These are phyloP conservation scores for Philopedon plagiatum DNA, from an alignment of 2,888 invertebrate species.

Conservation along the genomic window DNA sequence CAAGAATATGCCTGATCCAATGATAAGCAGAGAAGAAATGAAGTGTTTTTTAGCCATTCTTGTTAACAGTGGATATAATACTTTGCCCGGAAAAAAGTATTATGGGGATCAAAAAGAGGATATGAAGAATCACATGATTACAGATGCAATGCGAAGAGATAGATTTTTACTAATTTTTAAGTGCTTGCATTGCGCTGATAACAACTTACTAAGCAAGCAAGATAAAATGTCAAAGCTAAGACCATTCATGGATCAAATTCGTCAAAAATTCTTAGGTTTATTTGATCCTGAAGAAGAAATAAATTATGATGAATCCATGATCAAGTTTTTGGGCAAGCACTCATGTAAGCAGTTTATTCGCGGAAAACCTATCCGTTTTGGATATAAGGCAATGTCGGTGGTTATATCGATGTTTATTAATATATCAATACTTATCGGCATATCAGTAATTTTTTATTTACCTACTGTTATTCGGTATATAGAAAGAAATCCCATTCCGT, in stretches of 20 bases:
- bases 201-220: constrained; percentile 30
- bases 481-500: too few species aligned
- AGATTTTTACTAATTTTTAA: constrained; percentile 44
- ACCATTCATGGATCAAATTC: constrained; percentile 44
- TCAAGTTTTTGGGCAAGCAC: constrained; percentile 23
- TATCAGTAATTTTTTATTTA: too few species aligned
- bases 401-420: too few species aligned
- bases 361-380: constrained; percentile 58
- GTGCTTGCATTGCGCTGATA: constrained; percentile 47
- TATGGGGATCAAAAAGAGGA: constrained; percentile 40
- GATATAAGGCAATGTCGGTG: constrained; percentile 40
- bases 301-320: constrained; percentile 58
- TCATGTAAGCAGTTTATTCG: constrained; percentile 49
- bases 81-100: constrained; percentile 29
- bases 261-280: constrained; percentile 45
- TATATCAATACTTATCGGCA: too few species aligned
- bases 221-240: constrained; percentile 49
- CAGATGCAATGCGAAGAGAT: constrained; percentile 42
- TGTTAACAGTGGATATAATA: constrained; percentile 28
- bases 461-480: too few species aligned
- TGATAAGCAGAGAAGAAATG: constrained; percentile 33
- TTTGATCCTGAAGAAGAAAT: constrained; percentile 47
- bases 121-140: constrained; percentile 34
- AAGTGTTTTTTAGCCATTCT: constrained; percentile 41
- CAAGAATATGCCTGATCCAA: constrained; percentile 32